These are phyloP conservation scores for Heteromormyrus szaboi DNA, from an alignment of 2,797 vertebrate species.

Conservation along the genomic window DNA sequence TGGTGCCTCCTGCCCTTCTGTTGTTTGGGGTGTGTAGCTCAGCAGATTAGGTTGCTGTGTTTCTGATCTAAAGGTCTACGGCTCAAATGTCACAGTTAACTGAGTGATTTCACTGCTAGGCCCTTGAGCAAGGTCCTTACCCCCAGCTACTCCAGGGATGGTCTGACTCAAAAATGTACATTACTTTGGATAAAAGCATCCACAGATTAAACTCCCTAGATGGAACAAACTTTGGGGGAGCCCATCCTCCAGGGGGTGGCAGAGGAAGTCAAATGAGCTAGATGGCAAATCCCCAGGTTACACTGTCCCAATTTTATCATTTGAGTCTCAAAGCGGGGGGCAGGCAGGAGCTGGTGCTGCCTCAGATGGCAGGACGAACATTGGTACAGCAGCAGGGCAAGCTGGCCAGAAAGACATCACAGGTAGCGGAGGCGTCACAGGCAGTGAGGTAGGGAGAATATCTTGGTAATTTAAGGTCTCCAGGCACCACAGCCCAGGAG, in stretches of 20 bases:
- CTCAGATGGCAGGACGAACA: not conserved
- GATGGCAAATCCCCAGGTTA: not conserved
- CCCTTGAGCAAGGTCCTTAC: not conserved
- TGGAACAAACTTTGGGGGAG: no score
- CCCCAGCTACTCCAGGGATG: not conserved
- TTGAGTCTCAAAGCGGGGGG: not conserved
- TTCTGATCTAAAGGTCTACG: not conserved
- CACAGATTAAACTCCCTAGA: no score
- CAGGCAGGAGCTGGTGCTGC: no score
- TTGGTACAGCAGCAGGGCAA: not conserved
- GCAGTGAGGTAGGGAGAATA: not conserved
- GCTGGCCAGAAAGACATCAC: not conserved
- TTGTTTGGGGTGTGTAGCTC: not conserved
- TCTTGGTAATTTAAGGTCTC: not conserved
- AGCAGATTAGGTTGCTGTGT: not conserved
- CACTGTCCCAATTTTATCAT: not conserved
- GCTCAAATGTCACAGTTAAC: not conserved
- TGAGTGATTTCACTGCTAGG: not conserved
- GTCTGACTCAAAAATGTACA: not conserved
- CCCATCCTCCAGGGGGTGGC: no score
- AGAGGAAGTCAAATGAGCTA: not conserved
- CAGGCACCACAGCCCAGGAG: not conserved
- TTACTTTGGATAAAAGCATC: not conserved
- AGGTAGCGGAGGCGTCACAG: not conserved
- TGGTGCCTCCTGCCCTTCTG: not conserved